phyloP scores from a whole-genome alignment of 2,797 vertebrate species.

The Muraenolepis orangiensis region DNA sequence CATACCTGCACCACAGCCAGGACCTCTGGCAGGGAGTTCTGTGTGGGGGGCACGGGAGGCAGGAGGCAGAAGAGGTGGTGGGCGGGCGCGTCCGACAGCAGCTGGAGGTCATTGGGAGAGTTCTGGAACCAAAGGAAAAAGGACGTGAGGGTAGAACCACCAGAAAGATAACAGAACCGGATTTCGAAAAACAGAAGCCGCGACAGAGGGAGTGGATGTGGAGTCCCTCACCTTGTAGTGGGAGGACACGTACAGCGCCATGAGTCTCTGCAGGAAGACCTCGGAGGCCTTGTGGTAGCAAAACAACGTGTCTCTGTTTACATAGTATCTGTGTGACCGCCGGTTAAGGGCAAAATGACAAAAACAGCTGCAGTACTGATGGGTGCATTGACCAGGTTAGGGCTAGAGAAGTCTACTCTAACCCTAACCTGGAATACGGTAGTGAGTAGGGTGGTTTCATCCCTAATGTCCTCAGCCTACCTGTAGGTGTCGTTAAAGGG shows the following conservation, averaged over 20 bases:
- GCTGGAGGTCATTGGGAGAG: conserved; percentile 95
- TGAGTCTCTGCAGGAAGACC: conserved; percentile 90
- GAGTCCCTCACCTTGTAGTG: conserved; percentile 88
- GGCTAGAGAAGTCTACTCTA: no score
- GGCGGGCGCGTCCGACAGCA: conserved; percentile 96
- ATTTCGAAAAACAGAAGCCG: not conserved
- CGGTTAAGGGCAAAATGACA: conserved; percentile 67
- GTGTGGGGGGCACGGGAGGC: conserved; percentile 90
- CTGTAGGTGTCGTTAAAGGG: not conserved
- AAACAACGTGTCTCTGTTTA: conserved; percentile 96
- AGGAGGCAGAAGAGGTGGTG: conserved; percentile 97
- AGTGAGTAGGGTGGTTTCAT: not conserved
- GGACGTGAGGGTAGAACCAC: not conserved
- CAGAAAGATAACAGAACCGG: not conserved
- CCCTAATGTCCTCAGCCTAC: not conserved
- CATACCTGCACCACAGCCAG: conserved; percentile 93
- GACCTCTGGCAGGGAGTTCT: conserved; percentile 93
- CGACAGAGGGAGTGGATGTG: not conserved
- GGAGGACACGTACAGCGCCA: conserved; percentile 96
- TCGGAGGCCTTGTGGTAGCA: conserved; percentile 98
- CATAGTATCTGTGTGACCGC: conserved; percentile 81
- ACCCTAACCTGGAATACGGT: no score
- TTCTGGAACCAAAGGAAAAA: conserved; percentile 73
- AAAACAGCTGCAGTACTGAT: not conserved
- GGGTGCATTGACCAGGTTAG: not conserved